Conservation (phyloP, 2,888 invertebrate species). For the Opisthograptis luteolata region DNA sequence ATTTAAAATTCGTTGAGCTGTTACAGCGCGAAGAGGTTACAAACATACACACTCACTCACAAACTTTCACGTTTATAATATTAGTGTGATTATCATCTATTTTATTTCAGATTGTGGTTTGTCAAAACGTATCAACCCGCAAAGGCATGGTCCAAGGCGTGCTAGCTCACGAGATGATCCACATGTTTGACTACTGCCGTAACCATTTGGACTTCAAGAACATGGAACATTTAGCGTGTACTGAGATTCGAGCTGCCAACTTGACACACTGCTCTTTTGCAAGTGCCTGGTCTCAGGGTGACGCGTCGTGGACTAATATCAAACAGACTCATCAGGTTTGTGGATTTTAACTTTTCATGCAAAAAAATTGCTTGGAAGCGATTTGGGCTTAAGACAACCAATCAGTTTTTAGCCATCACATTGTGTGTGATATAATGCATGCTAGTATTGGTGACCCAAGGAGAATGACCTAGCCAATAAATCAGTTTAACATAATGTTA, state of each 20-base stretch:
- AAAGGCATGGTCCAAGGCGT: constrained; percentile 91
- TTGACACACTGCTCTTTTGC: constrained; percentile 95
- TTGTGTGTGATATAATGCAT: no score
- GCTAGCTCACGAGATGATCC: constrained; percentile 96
- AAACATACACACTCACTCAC: no score
- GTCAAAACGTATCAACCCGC: constrained; percentile 91
- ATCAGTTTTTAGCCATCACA: no score
- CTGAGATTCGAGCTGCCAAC: constrained; percentile 97
- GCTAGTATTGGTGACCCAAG: no score
- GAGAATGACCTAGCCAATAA: no score
- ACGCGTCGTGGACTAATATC: constrained; percentile 88
- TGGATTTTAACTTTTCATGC: no score
- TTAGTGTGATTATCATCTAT: not conserved
- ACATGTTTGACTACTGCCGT: constrained; percentile 97
- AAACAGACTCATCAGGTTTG: constrained; percentile 90
- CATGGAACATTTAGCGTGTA: constrained; percentile 96
- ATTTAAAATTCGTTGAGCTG: no score
- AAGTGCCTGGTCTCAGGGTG: constrained; percentile 91
- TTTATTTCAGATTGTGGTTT: constrained; percentile 90
- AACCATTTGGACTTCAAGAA: constrained; percentile 95
- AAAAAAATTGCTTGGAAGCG: no score
- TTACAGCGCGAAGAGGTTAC: no score
- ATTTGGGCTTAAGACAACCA: no score
- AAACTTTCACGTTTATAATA: no score
- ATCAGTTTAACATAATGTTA: no score